phyloP scores from a whole-genome alignment of 1,140 invertebrate species.

The Eriocheir sinensis region DNA sequence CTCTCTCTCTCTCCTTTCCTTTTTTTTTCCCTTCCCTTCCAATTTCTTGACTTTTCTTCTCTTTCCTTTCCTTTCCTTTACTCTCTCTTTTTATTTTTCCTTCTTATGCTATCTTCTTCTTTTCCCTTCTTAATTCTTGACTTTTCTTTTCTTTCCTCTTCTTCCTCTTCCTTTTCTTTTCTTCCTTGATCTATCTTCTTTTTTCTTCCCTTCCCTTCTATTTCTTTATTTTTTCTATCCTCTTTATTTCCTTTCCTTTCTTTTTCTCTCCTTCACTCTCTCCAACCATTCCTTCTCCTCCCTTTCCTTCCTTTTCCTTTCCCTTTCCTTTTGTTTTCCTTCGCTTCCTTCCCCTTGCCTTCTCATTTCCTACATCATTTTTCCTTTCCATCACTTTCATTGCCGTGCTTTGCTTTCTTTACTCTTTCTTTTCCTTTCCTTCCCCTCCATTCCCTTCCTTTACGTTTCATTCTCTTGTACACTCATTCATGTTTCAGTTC shows the following conservation, averaged over 20 bases:
- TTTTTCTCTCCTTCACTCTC: too few species aligned
- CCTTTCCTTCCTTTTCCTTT: too few species aligned
- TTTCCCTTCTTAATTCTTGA: neutral
- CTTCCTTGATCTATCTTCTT: neutral
- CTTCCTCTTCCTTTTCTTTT: too few species aligned
- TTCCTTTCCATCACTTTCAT: too few species aligned
- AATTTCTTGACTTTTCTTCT: neutral
- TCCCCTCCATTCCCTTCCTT: too few species aligned
- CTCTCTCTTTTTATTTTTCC: too few species aligned
- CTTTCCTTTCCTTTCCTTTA: neutral
- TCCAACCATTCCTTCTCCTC: neutral
- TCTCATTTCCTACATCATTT: neutral
- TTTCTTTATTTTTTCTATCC: neutral
- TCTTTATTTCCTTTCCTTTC: too few species aligned
- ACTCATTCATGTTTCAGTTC: too few species aligned
- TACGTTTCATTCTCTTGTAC: too few species aligned
- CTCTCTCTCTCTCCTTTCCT: conserved; percentile 16
- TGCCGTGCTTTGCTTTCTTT: neutral
- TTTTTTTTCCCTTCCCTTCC: neutral
- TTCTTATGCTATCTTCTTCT: neutral
- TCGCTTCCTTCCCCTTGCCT: too few species aligned
- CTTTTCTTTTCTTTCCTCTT: too few species aligned
- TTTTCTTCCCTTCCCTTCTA: neutral
- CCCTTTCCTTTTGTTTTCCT: neutral
- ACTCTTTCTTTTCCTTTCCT: neutral